Percentiles rank a stretch among this genome's conserved stretches.
phyloP scores from a whole-genome alignment of 2,113 vertebrate species.

The Mormoops blainvillei region DNA sequence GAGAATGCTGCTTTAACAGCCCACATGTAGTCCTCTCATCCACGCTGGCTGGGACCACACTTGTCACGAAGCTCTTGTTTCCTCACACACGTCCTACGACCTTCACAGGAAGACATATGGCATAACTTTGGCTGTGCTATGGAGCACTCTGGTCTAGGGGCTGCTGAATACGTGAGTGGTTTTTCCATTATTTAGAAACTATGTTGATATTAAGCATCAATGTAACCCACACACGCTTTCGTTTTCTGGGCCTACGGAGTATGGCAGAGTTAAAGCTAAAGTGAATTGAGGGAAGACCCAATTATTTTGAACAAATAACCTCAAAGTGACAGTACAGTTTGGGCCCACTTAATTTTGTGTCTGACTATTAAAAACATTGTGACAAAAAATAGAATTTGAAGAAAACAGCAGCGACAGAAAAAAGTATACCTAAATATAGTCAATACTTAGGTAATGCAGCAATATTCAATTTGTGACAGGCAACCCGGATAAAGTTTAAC shows the following conservation, averaged over 20 bases:
- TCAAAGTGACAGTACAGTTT: neutral
- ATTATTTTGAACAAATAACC: neutral
- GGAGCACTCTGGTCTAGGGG: neutral
- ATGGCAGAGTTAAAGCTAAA: neutral
- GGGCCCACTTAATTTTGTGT: neutral
- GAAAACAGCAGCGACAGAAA: neutral
- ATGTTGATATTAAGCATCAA: neutral
- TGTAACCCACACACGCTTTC: neutral
- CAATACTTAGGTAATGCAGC: neutral
- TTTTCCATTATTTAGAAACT: neutral
- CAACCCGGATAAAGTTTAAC: neutral
- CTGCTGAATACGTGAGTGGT: neutral
- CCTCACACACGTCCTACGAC: no score
- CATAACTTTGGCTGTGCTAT: rapidly evolving
- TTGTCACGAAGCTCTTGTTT: neutral
- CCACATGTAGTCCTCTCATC: rapidly evolving
- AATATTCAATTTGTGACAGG: neutral
- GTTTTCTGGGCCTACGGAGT: neutral
- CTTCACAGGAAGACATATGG: neutral
- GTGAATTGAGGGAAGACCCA: neutral
- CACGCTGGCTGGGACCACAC: neutral
- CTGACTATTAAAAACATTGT: neutral
- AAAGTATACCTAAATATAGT: neutral
- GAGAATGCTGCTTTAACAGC: neutral
- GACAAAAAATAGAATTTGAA: neutral